phyloP scores from a whole-genome alignment of 2,888 invertebrate species.

The Drosophila multiciliata region DNA sequence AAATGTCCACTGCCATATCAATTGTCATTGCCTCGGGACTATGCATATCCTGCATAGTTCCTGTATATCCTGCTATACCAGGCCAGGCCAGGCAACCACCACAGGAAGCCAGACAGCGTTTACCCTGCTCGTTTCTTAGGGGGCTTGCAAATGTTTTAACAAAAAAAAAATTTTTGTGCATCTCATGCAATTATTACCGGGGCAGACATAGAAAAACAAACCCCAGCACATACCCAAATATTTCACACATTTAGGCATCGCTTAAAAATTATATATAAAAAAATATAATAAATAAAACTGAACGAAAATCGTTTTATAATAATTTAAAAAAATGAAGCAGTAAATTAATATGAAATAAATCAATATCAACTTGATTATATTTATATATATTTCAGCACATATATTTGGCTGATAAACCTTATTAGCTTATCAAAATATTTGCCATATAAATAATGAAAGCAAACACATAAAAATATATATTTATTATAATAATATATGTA shows the following conservation, averaged over 20 bases:
- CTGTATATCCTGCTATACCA: background rate
- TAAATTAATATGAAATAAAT: background rate
- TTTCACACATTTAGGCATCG: background rate
- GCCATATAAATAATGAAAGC: background rate
- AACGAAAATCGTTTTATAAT: background rate
- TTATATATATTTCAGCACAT: background rate
- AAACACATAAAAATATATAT: background rate
- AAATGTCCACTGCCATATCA: slow-evolving; percentile 39
- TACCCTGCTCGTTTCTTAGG: slow-evolving; percentile 26
- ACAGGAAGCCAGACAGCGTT: slow-evolving; percentile 1
- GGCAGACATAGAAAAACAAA: slow-evolving; percentile 22
- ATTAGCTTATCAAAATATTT: background rate
- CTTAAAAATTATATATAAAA: background rate
- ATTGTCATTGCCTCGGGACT: slow-evolving; percentile 36
- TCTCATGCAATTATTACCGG: slow-evolving; percentile 75
- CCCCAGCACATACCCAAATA: too few species aligned
- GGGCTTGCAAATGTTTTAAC: slow-evolving; percentile 17
- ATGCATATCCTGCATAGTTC: background rate
- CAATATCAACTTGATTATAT: background rate
- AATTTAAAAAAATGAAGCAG: background rate
- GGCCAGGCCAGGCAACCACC: slow-evolving; percentile 55
- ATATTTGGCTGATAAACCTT: background rate
- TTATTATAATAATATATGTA: background rate
- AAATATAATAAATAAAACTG: background rate
- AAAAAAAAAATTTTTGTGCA: too few species aligned